phyloP scores from a whole-genome alignment of 2,113 vertebrate species.

The Gallinago media region DNA sequence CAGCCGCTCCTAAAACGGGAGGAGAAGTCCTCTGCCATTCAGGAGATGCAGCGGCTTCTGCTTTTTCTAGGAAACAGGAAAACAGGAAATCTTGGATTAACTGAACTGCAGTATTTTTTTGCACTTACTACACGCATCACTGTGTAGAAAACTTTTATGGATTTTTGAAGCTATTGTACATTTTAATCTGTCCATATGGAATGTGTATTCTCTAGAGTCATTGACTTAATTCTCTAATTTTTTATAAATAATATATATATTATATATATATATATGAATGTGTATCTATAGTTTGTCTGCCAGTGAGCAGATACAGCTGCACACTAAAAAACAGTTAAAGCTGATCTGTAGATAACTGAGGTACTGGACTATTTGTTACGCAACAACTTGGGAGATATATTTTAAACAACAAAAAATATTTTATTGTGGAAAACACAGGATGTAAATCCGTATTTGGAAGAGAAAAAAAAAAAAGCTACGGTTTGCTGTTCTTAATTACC shows the following conservation, averaged over 20 bases:
- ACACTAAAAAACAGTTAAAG: slow-evolving; percentile 75
- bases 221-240: slow-evolving; percentile 78
- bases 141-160: slow-evolving; percentile 71
- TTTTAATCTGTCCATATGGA: slow-evolving; percentile 76
- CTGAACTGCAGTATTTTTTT: slow-evolving; percentile 76
- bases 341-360: slow-evolving; percentile 76
- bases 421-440: slow-evolving; percentile 78
- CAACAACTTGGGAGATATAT: slow-evolving; percentile 58
- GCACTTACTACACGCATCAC: slow-evolving; percentile 76
- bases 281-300: slow-evolving; percentile 77
- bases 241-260: slow-evolving; percentile 82
- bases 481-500: slow-evolving; percentile 91
- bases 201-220: slow-evolving; percentile 74
- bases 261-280: slow-evolving; percentile 71
- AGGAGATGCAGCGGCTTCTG: slow-evolving; percentile 67
- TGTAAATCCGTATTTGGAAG: slow-evolving; percentile 72
- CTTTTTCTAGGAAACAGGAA: slow-evolving; percentile 77
- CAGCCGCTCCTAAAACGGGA: slow-evolving; percentile 19
- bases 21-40: slow-evolving; percentile 51
- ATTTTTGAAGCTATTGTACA: slow-evolving; percentile 76
- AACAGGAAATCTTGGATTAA: slow-evolving; percentile 78
- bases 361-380: slow-evolving; percentile 80
- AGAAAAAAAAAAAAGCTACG: slow-evolving; percentile 29
- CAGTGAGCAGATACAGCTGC: slow-evolving; percentile 68
- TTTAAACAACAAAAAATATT: slow-evolving; percentile 78